phyloP scores from a whole-genome alignment of 1,140 invertebrate species.

The Euwallacea fornicatus region DNA sequence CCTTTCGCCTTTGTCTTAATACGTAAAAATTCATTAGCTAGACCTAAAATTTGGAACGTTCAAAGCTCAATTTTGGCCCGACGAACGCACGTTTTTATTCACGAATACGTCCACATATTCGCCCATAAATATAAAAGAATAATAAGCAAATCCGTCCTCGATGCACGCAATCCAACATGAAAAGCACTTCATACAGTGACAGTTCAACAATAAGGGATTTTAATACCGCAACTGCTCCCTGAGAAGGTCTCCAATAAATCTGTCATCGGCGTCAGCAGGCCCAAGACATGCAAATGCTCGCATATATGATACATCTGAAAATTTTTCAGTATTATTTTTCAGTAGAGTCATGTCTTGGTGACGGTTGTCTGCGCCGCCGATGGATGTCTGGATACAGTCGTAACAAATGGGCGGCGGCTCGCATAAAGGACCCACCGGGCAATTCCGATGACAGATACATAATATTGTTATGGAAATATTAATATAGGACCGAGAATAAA shows the following conservation, averaged over 20 bases:
- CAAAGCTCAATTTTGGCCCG: too few relatives aligned
- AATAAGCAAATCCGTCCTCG: too few relatives aligned
- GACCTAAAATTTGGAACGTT: too few relatives aligned
- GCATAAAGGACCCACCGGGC: slow-evolving; percentile 41
- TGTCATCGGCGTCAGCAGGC: slow-evolving; percentile 40
- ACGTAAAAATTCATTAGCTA: too few relatives aligned
- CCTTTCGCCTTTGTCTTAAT: too few relatives aligned
- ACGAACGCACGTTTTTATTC: too few relatives aligned
- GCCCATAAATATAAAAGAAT: too few relatives aligned
- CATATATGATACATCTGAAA: slow-evolving; percentile 34
- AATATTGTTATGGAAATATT: slow-evolving; percentile 53
- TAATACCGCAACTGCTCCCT: slow-evolving; percentile 44
- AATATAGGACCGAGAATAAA: slow-evolving; percentile 47
- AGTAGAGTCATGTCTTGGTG: slow-evolving; percentile 11
- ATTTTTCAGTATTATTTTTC: slow-evolving; percentile 36
- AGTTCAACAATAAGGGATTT: slow-evolving; percentile 43
- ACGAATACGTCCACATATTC: too few relatives aligned
- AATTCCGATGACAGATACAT: slow-evolving; percentile 48
- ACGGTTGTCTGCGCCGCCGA: slow-evolving; percentile 41
- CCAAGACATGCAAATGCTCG: slow-evolving; percentile 44
- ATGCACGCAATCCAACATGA: too few relatives aligned
- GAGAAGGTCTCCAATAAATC: slow-evolving; percentile 49
- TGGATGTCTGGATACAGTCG: slow-evolving; percentile 39
- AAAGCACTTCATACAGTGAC: not conserved
- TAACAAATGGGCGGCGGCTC: slow-evolving; percentile 47